Evolutionary conservation across 2,113 vertebrate species (phyloP), one percentile per base, ranked within the genome.

Genomic region (Gymnobelideus leadbeateri): DNA sequence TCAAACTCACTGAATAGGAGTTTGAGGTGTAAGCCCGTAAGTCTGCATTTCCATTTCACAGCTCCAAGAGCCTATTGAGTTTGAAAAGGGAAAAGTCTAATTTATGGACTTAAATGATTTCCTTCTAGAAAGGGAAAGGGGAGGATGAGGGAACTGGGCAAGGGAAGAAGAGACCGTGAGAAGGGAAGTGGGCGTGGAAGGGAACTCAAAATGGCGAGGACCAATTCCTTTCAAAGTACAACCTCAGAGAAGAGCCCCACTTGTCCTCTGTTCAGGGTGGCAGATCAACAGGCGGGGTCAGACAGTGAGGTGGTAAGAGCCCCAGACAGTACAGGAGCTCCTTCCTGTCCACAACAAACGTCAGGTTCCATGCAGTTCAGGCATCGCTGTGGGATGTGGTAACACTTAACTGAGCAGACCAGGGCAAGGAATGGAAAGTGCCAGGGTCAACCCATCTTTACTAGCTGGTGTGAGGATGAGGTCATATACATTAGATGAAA

Each of bases 91-190:
- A 84, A 84, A 43, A 84, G n/a, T 43, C 68, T 8, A 23, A 84
- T 84, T 84, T 43, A 23, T 84, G 16, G n/a, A 84, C n/a, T 84
- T 43, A 21, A 43, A 84, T 84, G 16, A 3, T n/a, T 77, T 77
- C 61, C 10, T 93, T 92, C 94, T 89, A 46, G 51, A 91, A 96
- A 95, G 26, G 91, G 91, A 92, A 52, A 55, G 95, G 57, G 84
- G 90, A 95, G 92, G 52, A 94, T 90, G 55, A 28, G 37, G 47
- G 46, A 97, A 92, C 26, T 26, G 24, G 26, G 43, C 3, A 43
- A 84, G 14, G 46, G 23, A 92, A 16, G 50, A 90, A 61, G 26
- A 43, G 91, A 28, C 16, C 24, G 14, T 8, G 47, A 96, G 92
- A 53, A 95, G 90, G 11, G 89, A 94, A 96, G 51, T 19, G n/a